These are phyloP conservation scores for Beaufortia kweichowensis DNA, from an alignment of 2,113 vertebrate species.

Conservation along the genomic window DNA sequence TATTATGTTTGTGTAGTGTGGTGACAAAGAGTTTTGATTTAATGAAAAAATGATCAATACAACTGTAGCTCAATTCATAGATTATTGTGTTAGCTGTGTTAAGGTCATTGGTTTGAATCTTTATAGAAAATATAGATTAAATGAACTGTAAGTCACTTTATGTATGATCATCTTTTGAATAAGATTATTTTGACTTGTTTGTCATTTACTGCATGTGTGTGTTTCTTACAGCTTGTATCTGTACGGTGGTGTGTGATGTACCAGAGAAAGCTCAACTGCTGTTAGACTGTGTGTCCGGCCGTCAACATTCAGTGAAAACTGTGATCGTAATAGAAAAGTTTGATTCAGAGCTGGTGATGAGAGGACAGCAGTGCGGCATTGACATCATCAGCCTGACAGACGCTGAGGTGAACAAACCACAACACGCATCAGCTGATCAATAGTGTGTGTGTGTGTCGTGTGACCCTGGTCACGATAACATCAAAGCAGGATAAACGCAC, in stretches of 20 bases:
- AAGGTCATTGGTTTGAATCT: too few relatives aligned
- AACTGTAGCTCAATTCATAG: too few relatives aligned
- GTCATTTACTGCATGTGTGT: neutral
- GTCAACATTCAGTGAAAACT: slow-evolving; percentile 73
- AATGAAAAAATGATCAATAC: too few relatives aligned
- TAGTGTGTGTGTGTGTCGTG: neutral
- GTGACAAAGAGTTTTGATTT: too few relatives aligned
- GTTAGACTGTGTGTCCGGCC: slow-evolving; percentile 74
- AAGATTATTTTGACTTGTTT: too few relatives aligned
- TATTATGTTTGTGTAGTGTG: too few relatives aligned
- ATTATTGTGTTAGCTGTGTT: too few relatives aligned
- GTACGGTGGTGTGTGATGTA: slow-evolving; percentile 85
- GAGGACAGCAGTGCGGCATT: slow-evolving; percentile 77
- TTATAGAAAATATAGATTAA: too few relatives aligned
- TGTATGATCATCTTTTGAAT: too few relatives aligned
- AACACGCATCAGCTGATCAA: neutral
- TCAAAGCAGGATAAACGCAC: neutral
- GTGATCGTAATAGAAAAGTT: slow-evolving; percentile 84
- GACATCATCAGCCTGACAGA: slow-evolving; percentile 81
- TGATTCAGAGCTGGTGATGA: slow-evolving; percentile 72
- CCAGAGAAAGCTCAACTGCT: slow-evolving; percentile 80
- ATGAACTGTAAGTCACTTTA: too few relatives aligned
- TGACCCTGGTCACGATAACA: neutral
- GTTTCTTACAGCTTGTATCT: slow-evolving; percentile 74
- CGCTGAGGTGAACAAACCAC: slow-evolving; percentile 79